A percentile compares a stretch with the other conserved stretches of the same genome.
phyloP scores from a whole-genome alignment of 2,797 vertebrate species.

The Chloroceryle inda region DNA sequence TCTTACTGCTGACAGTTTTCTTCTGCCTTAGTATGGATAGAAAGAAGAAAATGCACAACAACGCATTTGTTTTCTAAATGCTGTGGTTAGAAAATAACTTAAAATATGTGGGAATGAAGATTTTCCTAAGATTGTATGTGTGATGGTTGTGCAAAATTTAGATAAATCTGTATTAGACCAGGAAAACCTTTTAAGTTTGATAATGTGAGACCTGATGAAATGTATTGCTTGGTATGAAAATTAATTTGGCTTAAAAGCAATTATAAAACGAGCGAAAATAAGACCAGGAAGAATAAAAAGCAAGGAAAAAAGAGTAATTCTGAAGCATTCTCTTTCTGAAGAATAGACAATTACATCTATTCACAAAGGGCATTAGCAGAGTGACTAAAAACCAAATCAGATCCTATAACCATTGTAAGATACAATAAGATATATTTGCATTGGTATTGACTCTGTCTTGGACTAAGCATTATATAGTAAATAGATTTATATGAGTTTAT shows the following conservation, averaged over 20 bases:
- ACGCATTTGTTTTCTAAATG: not conserved
- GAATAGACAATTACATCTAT: not conserved
- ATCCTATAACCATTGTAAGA: not conserved
- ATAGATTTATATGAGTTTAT: not conserved
- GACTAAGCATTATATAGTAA: not conserved
- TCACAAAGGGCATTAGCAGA: not conserved
- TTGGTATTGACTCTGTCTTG: not conserved
- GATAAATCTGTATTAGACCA: not conserved
- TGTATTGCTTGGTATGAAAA: not conserved
- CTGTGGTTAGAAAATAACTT: not conserved
- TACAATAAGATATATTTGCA: not conserved
- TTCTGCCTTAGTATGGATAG: not conserved
- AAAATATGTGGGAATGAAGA: not conserved
- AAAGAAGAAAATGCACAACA: not conserved
- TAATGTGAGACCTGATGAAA: not conserved
- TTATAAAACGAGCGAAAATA: not conserved
- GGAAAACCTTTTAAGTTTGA: not conserved
- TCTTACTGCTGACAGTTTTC: not conserved
- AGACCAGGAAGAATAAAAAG: not conserved
- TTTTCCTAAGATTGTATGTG: not conserved
- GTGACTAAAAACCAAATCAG: not conserved
- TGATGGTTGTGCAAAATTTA: not conserved
- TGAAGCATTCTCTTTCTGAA: not conserved
- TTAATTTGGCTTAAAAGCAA: not conserved
- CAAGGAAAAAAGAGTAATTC: not conserved